phyloP scores from a whole-genome alignment of 92 coral and sea anemone species.

The Porites divaricata region DNA sequence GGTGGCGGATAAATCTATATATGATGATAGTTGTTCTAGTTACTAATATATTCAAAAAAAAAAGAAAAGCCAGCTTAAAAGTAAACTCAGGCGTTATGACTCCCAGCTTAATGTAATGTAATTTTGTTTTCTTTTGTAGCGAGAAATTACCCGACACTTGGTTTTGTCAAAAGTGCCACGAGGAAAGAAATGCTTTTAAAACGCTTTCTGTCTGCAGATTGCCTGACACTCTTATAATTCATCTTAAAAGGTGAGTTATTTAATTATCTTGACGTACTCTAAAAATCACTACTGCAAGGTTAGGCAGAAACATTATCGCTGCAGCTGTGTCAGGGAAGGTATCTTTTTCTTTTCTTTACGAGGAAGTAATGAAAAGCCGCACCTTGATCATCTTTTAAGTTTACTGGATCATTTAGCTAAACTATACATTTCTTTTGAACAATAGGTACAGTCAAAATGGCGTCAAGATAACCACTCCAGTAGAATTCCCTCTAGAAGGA shows the following conservation, averaged over 20 bases:
- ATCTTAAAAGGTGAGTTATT: conserved; percentile 49
- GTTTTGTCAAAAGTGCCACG: conserved; percentile 70
- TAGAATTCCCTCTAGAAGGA: conserved; percentile 68
- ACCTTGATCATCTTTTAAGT: background rate
- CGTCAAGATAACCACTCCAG: conserved; percentile 70
- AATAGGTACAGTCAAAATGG: conserved; percentile 73
- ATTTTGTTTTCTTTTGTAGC: conserved; percentile 31
- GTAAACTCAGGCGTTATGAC: no score
- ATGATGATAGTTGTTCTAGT: no score
- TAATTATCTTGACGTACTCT: background rate
- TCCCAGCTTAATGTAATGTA: background rate
- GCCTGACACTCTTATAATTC: conserved; percentile 82
- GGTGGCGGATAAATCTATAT: no score
- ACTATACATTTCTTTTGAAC: background rate
- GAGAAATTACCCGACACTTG: conserved; percentile 71
- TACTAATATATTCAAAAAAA: no score
- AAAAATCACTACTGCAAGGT: background rate
- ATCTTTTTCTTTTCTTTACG: no score
- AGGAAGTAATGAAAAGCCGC: no score
- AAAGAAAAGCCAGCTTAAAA: no score
- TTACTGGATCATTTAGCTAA: background rate
- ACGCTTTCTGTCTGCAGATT: conserved; percentile 59
- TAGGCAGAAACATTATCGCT: no score
- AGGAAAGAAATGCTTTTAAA: conserved; percentile 68
- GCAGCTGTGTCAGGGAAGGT: no score